These are phyloP conservation scores for Theropithecus gelada DNA, from an alignment of 2,113 vertebrate genomes.

Conservation along the genomic window DNA sequence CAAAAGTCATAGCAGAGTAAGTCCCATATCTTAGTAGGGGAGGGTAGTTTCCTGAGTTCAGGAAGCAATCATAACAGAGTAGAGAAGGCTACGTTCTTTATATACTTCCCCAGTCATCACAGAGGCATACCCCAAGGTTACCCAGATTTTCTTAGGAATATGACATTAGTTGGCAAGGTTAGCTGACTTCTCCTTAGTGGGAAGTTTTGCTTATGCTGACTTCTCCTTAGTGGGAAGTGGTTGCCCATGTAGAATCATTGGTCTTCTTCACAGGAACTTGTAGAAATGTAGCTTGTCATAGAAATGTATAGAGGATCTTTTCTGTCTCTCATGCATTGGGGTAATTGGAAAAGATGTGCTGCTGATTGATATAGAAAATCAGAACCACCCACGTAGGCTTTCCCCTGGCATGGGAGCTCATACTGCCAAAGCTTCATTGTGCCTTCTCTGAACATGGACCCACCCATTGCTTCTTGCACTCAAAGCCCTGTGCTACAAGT, in stretches of 20 bases:
- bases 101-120: neutral
- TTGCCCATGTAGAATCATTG: neutral
- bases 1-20: neutral
- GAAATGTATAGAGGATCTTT: neutral
- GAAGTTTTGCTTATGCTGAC: neutral
- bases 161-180: neutral
- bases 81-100: neutral
- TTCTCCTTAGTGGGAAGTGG: neutral
- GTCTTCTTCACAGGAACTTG: neutral
- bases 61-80: neutral
- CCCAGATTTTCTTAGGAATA: neutral
- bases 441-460: neutral
- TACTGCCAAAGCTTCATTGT: rapidly evolving
- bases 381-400: neutral
- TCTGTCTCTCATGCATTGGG: neutral
- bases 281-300: neutral
- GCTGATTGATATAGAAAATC: neutral
- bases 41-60: neutral
- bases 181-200: neutral
- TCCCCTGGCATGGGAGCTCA: neutral
- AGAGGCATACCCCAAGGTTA: neutral
- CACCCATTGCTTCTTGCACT: too few relatives aligned
- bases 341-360: neutral
- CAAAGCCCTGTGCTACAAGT: neutral
- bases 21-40: neutral